Percentiles rank a stretch among this genome's conserved stretches.
Evolutionary conservation across 2,113 vertebrate species (phyloP).

Genomic region (Epinephelus moara): DNA sequence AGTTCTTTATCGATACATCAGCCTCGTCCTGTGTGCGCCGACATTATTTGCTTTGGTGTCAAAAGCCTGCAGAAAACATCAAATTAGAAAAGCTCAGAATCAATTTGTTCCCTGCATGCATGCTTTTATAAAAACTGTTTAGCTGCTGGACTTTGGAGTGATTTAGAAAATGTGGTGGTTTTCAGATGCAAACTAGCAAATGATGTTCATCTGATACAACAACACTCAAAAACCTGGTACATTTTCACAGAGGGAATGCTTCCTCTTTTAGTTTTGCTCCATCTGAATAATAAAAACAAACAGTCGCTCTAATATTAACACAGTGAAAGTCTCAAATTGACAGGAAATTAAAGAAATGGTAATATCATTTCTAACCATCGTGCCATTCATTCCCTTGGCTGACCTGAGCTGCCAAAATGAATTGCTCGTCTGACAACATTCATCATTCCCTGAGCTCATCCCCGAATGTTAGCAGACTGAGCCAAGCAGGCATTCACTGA

Average conservation of each 20-base stretch:
- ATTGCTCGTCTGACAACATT: constrained; percentile 65
- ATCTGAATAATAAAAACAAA: constrained; percentile 53
- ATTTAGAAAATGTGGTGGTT: constrained; percentile 7
- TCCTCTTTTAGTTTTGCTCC: background rate
- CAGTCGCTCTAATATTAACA: constrained; percentile 47
- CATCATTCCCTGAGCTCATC: constrained; percentile 50
- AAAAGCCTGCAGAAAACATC: constrained; percentile 27
- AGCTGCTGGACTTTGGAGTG: background rate
- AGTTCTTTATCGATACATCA: constrained; percentile 36
- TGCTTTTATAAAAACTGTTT: background rate
- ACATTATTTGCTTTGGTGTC: constrained; percentile 20
- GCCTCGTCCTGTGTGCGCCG: constrained; percentile 23
- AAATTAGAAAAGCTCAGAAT: constrained; percentile 51
- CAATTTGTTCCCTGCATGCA: background rate
- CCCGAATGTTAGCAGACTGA: constrained; percentile 60
- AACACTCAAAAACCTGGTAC: background rate
- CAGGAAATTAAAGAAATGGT: constrained; percentile 78
- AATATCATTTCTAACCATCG: constrained; percentile 63
- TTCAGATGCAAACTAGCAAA: constrained; percentile 23
- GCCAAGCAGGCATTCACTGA: constrained; percentile 56
- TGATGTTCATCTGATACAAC: background rate
- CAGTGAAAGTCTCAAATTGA: constrained; percentile 51
- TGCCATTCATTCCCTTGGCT: constrained; percentile 65
- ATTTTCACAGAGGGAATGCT: constrained; percentile 4
- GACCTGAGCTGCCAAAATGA: constrained; percentile 69